Evolutionary conservation across 2,113 vertebrate genomes (phyloP).

Genomic region (Nyctereutes procyonoides): DNA sequence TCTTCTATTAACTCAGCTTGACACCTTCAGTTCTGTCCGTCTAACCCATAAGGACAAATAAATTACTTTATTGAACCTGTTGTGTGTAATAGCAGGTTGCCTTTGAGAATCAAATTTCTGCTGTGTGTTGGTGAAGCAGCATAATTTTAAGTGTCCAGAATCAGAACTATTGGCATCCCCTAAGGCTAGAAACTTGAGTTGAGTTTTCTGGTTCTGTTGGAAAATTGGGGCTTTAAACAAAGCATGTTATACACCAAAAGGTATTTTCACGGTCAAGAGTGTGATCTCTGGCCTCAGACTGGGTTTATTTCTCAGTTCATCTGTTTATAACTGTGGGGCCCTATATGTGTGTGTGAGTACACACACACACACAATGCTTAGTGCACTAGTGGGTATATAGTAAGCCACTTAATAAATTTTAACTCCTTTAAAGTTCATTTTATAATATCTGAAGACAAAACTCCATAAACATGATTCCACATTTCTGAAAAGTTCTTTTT

Average conservation of each 20-base stretch:
- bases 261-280: neutral
- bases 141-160: neutral
- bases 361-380: neutral
- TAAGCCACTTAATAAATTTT: neutral
- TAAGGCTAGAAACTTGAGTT: neutral
- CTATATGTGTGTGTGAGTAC: no score
- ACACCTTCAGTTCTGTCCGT: neutral
- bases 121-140: neutral
- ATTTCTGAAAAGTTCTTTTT: neutral
- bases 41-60: neutral
- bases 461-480: neutral
- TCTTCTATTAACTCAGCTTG: slow-evolving; percentile 10
- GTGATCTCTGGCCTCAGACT: neutral
- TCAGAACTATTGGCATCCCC: neutral
- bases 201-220: neutral
- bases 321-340: neutral
- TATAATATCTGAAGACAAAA: neutral
- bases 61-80: slow-evolving; percentile 5
- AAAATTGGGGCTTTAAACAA: neutral
- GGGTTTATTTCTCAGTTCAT: neutral
- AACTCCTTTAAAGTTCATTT: neutral
- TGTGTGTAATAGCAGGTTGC: slow-evolving; percentile 28
- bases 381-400: neutral
- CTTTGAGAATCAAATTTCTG: slow-evolving; percentile 3
- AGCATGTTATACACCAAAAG: neutral